phyloP scores from a whole-genome alignment of 2,797 vertebrate genomes.

The Danio albolineatus region DNA sequence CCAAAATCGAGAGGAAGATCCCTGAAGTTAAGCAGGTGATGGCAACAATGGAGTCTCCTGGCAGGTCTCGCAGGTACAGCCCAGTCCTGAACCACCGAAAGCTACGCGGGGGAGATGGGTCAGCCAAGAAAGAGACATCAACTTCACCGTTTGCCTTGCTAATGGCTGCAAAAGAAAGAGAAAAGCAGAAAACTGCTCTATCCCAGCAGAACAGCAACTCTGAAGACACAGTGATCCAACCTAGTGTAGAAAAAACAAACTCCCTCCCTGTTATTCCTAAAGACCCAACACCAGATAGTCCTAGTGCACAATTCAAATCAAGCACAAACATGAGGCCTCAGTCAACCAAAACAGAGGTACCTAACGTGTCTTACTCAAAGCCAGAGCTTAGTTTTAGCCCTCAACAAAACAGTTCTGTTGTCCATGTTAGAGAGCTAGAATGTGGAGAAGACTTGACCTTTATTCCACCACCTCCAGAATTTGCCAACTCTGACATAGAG shows the following conservation, averaged over 20 bases:
- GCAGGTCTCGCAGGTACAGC: conserved; percentile 64
- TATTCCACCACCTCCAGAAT: conserved; percentile 82
- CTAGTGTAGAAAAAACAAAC: conserved; percentile 63
- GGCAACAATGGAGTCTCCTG: conserved; percentile 37
- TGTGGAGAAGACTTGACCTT: conserved; percentile 55
- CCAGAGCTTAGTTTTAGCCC: conserved; percentile 9
- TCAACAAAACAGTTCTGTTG: not conserved
- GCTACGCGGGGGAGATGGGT: conserved; percentile 63
- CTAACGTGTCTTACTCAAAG: conserved; percentile 36
- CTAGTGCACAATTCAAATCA: conserved; percentile 38
- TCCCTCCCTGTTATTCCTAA: conserved; percentile 66
- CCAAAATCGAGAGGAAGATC: conserved; percentile 58
- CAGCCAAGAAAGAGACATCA: conserved; percentile 58
- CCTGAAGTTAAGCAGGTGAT: conserved; percentile 50
- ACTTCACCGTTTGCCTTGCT: conserved; percentile 79
- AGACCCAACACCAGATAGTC: conserved; percentile 55
- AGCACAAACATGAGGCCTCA: conserved; percentile 6
- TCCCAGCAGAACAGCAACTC: conserved; percentile 66
- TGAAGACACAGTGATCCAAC: conserved; percentile 62
- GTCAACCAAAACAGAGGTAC: conserved; percentile 37
- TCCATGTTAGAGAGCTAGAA: conserved; percentile 43
- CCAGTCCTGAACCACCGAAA: conserved; percentile 73
- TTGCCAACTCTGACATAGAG: conserved; percentile 69
- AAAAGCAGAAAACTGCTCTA: conserved; percentile 65
- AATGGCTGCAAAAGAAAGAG: conserved; percentile 80